Evolutionary conservation across 2,113 vertebrate genomes (phyloP).

Genomic region (Daboia siamensis): DNA sequence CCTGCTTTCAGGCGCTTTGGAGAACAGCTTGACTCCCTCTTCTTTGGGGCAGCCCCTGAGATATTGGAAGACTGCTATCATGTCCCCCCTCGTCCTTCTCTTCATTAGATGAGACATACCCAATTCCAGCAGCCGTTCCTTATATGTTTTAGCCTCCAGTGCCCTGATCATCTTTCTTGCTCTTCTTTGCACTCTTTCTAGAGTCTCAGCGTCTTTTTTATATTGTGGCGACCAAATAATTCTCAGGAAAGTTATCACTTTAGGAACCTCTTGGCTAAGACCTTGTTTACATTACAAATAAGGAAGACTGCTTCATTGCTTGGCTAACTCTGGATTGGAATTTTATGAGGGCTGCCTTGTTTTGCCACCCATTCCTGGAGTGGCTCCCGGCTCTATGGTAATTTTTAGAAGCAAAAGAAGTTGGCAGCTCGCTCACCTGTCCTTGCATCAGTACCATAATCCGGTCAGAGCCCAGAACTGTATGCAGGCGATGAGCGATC

Average conservation of each 20-base stretch:
- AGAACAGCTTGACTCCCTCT: not conserved
- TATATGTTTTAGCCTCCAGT: not conserved
- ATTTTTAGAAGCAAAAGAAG: not conserved
- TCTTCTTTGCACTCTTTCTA: not conserved
- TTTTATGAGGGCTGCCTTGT: not conserved
- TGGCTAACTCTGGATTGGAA: not conserved
- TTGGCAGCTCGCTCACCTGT: conserved; percentile 76
- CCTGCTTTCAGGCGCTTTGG: not conserved
- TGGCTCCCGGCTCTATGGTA: not conserved
- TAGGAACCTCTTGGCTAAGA: not conserved
- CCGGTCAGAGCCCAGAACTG: conserved; percentile 89
- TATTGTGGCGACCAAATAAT: not conserved
- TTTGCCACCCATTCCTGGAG: too few relatives aligned
- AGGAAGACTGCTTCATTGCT: not conserved
- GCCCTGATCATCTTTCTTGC: not conserved
- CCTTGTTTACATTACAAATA: not conserved
- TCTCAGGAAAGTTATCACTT: not conserved
- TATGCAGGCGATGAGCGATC: conserved; percentile 94
- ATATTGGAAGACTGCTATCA: not conserved
- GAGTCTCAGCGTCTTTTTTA: not conserved
- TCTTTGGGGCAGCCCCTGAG: not conserved
- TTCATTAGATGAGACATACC: not conserved
- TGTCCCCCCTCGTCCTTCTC: not conserved
- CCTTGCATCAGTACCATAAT: conserved; percentile 95
- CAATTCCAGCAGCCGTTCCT: not conserved